These are phyloP conservation scores for Clarias platycephalus DNA, from an alignment of 2,797 vertebrate species.

Conservation along the genomic window DNA sequence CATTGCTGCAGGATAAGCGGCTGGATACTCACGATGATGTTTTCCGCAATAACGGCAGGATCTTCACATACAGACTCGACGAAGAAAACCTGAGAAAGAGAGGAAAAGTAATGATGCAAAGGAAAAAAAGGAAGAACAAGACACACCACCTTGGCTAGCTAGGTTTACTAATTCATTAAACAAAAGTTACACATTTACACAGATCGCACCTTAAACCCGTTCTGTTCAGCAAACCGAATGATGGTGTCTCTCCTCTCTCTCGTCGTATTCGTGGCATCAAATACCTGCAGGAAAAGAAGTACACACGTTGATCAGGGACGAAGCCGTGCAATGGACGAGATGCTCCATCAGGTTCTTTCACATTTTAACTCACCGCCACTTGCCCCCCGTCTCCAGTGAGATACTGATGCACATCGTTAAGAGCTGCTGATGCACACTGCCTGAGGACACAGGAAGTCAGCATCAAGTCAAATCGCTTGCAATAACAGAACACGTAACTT, in stretches of 20 bases:
- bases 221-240: constrained; percentile 91
- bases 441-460: constrained; percentile 64
- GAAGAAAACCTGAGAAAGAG: constrained; percentile 85
- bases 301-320: not conserved
- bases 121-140: not conserved
- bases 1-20: not conserved
- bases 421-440: constrained; percentile 89
- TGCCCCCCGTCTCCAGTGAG: constrained; percentile 90
- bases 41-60: constrained; percentile 95
- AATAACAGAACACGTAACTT: not conserved
- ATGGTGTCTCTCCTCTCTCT: constrained; percentile 92
- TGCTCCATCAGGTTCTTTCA: not conserved
- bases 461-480: not conserved
- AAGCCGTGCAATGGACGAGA: not conserved
- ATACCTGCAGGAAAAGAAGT: constrained; percentile 77
- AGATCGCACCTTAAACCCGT: constrained; percentile 88
- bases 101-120: not conserved
- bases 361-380: constrained; percentile 82
- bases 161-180: not conserved
- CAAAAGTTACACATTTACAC: no score
- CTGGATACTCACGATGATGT: constrained; percentile 88
- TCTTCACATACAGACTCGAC: constrained; percentile 97
- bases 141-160: no score
- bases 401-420: constrained; percentile 89
- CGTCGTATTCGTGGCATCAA: constrained; percentile 98